Percentiles rank a stretch among this genome's conserved stretches.
These are phyloP conservation scores for Tetramorium parvispinum DNA, from an alignment of 1,140 invertebrate species.

Conservation along the genomic window DNA sequence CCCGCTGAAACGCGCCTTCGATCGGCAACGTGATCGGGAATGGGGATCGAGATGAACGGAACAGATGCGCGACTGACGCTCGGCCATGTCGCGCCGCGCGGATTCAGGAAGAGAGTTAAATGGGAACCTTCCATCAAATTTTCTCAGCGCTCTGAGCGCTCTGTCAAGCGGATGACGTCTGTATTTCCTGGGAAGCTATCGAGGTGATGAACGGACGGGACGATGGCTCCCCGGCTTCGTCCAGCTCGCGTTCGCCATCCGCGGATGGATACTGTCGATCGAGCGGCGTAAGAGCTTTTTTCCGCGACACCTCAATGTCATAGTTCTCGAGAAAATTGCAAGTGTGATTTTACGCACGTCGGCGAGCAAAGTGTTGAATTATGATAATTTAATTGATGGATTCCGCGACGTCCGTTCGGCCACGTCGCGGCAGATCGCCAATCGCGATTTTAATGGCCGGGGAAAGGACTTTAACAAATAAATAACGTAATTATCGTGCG, in stretches of 20 bases:
- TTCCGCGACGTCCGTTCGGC: neutral
- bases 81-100: neutral
- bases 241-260: no score
- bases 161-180: neutral
- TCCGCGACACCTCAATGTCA: neutral
- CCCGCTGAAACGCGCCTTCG: neutral
- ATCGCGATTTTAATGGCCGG: neutral
- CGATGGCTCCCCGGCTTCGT: no score
- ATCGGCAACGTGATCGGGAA: neutral
- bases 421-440: neutral
- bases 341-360: neutral
- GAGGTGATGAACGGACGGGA: no score
- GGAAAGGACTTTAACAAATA: neutral
- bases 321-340: neutral
- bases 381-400: slow-evolving; percentile 3
- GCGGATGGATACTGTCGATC: neutral
- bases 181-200: neutral
- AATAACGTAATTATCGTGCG: slow-evolving; percentile 1
- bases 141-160: neutral
- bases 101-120: slow-evolving; percentile 17
- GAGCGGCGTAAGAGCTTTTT: neutral
- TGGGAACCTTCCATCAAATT: slow-evolving; percentile 4
- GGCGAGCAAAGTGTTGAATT: neutral
- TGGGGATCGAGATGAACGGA: neutral
- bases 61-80: slow-evolving; percentile 3